Evolutionary conservation across 2,797 vertebrate species (phyloP), one percentile per base, ranked within the genome.

Genomic region (Anableps anableps): DNA sequence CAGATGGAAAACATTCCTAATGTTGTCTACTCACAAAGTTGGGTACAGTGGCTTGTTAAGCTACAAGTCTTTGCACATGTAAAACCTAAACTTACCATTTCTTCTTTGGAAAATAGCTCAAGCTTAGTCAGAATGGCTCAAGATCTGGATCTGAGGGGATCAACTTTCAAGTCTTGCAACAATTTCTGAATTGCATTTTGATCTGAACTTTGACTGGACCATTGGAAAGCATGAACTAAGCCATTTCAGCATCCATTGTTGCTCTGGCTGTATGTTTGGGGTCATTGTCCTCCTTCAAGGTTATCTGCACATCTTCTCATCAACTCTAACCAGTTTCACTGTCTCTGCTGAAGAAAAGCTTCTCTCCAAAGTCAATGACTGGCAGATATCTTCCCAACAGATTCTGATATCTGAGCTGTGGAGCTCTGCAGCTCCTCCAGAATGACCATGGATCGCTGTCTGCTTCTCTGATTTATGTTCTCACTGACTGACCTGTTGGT

Each of bases 1-100:
- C 75, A 85, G 79, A 85, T 88, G 92, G 92, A 93, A 94, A 93
- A 85, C 78, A 75, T 89, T 81, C 83, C 50, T 48, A 86, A 88
- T 78, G 10, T 78, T 82, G 83, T 80, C 72, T 77, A 53, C 29
- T 70, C 72, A 88, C 85, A 78, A 75, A 53, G 85, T 77, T 88
- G 80, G 80, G 79, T 80, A 81, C 64, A 10, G 64, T 26, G 34
- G 4, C 64, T 41, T 21, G 21, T 26, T 41, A 21, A 64, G 34
- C 31, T 38, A 16, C 60, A 36, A 38, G 31, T 11, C 19, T 23
- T 19, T 34, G 62, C 38, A 43, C 64, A 23, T 66, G 34, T 38
- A 43, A 68, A 41, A 43, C 5, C 3, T 26, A 13, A 41, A 26
- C 14, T 5, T 26, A 23, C 5, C 38, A 13, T 13, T 43, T 68